phyloP scores from a whole-genome alignment of 2,113 vertebrate genomes.

The Hippopotamus amphibius region DNA sequence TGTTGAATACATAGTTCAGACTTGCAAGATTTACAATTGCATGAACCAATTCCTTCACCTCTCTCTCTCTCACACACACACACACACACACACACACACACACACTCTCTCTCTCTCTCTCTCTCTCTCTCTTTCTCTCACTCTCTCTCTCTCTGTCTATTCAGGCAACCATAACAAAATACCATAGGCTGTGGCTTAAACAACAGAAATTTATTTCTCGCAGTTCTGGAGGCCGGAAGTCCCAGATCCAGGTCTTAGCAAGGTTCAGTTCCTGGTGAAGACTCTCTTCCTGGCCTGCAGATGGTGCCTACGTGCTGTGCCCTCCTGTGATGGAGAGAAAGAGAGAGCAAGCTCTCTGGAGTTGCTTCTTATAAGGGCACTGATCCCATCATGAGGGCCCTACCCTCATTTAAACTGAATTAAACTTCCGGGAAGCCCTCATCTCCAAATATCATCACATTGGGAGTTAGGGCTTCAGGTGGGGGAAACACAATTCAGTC shows the following conservation, averaged over 20 bases:
- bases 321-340: background rate
- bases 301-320: background rate
- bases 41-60: background rate
- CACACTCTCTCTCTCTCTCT: background rate
- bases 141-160: background rate
- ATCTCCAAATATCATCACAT: background rate
- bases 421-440: background rate
- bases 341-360: fast-evolving
- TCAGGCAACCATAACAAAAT: background rate
- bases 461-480: background rate
- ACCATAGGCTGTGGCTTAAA: background rate
- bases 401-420: background rate
- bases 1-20: background rate
- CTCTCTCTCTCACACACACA: too few species aligned
- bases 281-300: background rate
- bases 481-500: fast-evolving
- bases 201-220: background rate
- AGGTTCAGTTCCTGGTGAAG: background rate
- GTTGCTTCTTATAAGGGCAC: background rate
- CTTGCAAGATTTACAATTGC: background rate
- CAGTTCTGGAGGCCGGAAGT: background rate
- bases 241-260: background rate
- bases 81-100: fast-evolving
- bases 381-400: background rate
- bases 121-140: background rate